Conservation (phyloP, 2,888 invertebrate species). For the Tanytarsus gracilentus region DNA sequence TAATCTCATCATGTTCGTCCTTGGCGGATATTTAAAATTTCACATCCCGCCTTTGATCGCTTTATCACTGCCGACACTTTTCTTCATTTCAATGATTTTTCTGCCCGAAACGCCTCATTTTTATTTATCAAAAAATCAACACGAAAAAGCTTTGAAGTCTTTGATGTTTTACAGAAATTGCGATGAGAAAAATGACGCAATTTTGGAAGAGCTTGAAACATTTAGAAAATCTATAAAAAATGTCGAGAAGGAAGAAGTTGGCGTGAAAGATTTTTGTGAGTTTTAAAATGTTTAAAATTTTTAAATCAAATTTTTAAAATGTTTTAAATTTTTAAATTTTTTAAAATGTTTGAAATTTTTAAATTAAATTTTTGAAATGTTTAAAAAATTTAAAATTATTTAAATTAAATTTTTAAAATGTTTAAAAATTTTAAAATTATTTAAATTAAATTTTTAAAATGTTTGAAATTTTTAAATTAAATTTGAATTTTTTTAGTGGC, state of each 20-base stretch:
- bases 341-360: not conserved
- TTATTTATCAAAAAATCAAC: conserved; percentile 27
- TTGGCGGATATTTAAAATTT: conserved; percentile 31
- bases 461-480: not conserved
- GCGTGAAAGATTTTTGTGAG: conserved; percentile 31
- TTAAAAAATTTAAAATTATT: not conserved
- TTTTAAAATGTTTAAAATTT: not conserved
- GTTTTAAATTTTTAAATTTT: not conserved
- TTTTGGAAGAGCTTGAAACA: not conserved
- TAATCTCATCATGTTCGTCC: conserved; percentile 30
- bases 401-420: not conserved
- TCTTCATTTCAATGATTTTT: conserved; percentile 28
- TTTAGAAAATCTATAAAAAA: not conserved
- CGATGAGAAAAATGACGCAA: conserved; percentile 14
- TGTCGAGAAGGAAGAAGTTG: not conserved
- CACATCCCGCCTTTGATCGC: conserved; percentile 29
- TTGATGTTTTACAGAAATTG: conserved; percentile 31
- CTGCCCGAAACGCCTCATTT: conserved; percentile 32
- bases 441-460: not conserved
- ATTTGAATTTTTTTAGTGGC: conserved; percentile 9
- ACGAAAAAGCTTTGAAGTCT: conserved; percentile 30
- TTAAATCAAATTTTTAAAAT: not conserved
- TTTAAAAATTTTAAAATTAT: not conserved
- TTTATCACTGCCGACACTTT: conserved; percentile 29
- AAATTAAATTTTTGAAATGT: not conserved